Evolutionary conservation across 2,113 vertebrate genomes (phyloP).

Genomic region (Terrapene triunguis): DNA sequence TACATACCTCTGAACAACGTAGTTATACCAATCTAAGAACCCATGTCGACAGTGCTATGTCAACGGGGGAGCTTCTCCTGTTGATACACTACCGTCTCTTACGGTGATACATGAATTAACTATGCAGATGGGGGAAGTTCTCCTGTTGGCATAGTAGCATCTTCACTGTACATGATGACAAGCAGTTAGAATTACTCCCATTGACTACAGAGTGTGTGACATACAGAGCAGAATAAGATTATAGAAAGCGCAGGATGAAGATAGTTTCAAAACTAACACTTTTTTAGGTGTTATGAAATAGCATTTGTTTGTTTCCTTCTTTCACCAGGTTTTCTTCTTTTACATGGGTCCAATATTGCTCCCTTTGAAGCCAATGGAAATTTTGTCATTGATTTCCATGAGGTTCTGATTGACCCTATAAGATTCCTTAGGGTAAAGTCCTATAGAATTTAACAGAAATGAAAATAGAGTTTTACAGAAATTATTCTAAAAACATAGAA

Average conservation of each 20-base stretch:
- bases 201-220: neutral
- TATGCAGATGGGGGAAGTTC: too few relatives aligned
- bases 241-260: neutral
- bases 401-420: neutral
- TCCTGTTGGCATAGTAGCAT: too few relatives aligned
- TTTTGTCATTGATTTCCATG: neutral
- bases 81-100: too few relatives aligned
- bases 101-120: too few relatives aligned
- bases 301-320: neutral
- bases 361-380: neutral
- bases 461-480: neutral
- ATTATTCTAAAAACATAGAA: neutral
- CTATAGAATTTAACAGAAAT: neutral
- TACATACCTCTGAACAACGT: too few relatives aligned
- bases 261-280: neutral
- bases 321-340: neutral
- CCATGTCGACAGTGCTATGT: too few relatives aligned
- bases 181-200: neutral
- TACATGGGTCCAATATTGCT: neutral
- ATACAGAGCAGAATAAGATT: neutral
- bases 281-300: rapidly evolving
- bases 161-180: too few relatives aligned
- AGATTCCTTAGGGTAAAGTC: neutral
- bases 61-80: too few relatives aligned
- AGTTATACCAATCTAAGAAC: too few relatives aligned